These are phyloP conservation scores for Silurus aristotelis DNA, from an alignment of 2,797 vertebrate species.

Conservation along the genomic window DNA sequence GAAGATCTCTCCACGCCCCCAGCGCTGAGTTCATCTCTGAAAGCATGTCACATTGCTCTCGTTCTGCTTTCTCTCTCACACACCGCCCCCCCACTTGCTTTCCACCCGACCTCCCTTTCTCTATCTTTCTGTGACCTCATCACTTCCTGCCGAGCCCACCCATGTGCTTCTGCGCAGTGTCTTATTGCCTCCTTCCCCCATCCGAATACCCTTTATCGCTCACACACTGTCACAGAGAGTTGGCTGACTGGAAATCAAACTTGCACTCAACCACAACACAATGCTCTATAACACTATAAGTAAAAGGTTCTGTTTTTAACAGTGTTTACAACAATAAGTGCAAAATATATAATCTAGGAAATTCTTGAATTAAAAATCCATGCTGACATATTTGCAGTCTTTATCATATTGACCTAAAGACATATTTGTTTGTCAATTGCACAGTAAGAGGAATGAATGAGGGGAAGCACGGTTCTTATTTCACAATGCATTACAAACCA, in stretches of 20 bases:
- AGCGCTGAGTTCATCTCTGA: constrained; percentile 77
- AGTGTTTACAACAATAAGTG: background rate
- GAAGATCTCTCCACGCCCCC: constrained; percentile 67
- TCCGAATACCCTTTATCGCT: background rate
- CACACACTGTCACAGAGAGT: constrained; percentile 10
- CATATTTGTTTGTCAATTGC: background rate
- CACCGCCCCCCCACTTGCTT: background rate
- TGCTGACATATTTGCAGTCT: background rate
- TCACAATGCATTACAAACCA: constrained; percentile 6
- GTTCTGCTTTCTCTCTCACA: constrained; percentile 46
- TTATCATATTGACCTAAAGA: background rate
- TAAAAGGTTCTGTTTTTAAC: background rate
- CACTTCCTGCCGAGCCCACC: constrained; percentile 50
- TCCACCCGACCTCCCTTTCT: constrained; percentile 25
- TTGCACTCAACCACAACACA: background rate
- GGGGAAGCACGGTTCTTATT: background rate
- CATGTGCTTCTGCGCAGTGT: constrained; percentile 44
- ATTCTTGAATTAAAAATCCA: background rate
- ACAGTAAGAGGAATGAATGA: background rate
- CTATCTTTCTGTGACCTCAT: constrained; percentile 52
- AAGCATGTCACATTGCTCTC: constrained; percentile 65
- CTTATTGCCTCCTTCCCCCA: constrained; percentile 39
- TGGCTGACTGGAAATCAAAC: constrained; percentile 8
- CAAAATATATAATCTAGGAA: background rate
- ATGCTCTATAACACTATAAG: background rate